Evolutionary conservation across 2,888 invertebrate genomes (phyloP), one percentile per base, ranked within the genome.

Genomic region (Galerucella calmariensis): DNA sequence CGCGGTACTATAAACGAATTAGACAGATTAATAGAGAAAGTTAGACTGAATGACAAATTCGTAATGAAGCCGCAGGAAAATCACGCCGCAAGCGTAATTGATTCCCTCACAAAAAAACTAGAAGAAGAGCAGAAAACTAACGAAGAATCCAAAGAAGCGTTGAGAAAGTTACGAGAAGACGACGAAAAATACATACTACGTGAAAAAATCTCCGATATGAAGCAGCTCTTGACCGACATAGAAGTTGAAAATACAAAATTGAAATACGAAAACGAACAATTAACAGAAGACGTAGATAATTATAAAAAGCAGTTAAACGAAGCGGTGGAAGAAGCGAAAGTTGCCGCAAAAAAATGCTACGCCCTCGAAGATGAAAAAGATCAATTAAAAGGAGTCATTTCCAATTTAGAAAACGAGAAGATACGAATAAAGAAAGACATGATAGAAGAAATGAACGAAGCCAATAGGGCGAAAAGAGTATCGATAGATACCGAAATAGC

Each of bases 371-470:
- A 81, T 14, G 81, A 82, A 62, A 80, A 72, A 20, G 79, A 82
- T 51, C 67, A 74, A 51, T 59, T 82, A 46, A 82, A 82, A 69
- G 61, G 74, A 20, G 65, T 46, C 12, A 78, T 83, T 41, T 79
- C 80, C 3, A 78, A 81, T 6, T 66, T 81, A 58, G 81, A 82
- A 72, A 78, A 80, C 51, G 81, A 82, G 44, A 81, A 81, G 59
- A 72, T 81, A 10, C 76, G 75, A 58, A 67, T 82, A 27, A 82
- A 82, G 67, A 81, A 81, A 65, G 81, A 81, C 44, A 82, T 82
- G 80, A 81, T 81, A 24, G 79, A 81, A 27, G 81, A 83, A 77
- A 75, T 82, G 72, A 81, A 81, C 56, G 81, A 82, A 61, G 81
- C 82, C 1, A 82, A 82, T 67, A 70, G 80, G 44, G 82, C 81